A percentile compares a stretch with the other conserved stretches of the same genome.
Conservation (phyloP, 2,113 vertebrate species). For the Pollachius pollachius region DNA sequence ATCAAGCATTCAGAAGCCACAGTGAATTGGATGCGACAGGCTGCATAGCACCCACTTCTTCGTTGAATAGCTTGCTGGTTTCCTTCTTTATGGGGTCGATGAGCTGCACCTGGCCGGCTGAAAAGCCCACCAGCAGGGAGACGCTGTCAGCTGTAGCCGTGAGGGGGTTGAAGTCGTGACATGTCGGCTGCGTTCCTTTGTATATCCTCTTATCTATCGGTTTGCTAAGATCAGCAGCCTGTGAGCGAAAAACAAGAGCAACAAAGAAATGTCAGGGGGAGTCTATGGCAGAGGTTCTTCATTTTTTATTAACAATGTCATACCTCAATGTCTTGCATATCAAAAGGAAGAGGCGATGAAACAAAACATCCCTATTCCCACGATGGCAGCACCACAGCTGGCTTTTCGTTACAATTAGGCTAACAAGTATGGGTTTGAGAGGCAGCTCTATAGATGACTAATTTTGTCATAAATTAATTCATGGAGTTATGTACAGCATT, state of each 20-base stretch:
- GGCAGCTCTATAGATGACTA: too few species aligned
- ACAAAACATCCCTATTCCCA: too few species aligned
- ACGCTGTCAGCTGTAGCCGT: constrained; percentile 97
- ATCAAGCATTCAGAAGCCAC: too few species aligned
- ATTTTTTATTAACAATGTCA: too few species aligned
- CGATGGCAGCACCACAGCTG: too few species aligned
- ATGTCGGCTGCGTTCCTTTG: constrained; percentile 99
- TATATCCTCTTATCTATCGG: constrained; percentile 99
- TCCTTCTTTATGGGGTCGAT: constrained; percentile 99
- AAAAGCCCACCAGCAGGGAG: constrained; percentile 97
- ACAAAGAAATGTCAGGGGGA: constrained; percentile 15
- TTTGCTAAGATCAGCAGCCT: constrained; percentile 98
- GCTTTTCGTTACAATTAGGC: too few species aligned
- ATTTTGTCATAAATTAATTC: not conserved
- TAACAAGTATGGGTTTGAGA: too few species aligned
- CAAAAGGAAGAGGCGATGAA: too few species aligned
- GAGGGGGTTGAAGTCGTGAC: constrained; percentile 98
- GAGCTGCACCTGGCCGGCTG: constrained; percentile 97
- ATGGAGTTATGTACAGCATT: not conserved
- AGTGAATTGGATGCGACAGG: not conserved
- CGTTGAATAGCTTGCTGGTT: constrained; percentile 99
- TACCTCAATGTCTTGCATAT: too few species aligned
- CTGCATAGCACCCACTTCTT: constrained; percentile 85
- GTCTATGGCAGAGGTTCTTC: too few species aligned
- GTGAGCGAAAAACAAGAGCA: constrained; percentile 55